These are phyloP conservation scores for Salarias fasciatus DNA, from an alignment of 2,797 vertebrate genomes.

Conservation along the genomic window DNA sequence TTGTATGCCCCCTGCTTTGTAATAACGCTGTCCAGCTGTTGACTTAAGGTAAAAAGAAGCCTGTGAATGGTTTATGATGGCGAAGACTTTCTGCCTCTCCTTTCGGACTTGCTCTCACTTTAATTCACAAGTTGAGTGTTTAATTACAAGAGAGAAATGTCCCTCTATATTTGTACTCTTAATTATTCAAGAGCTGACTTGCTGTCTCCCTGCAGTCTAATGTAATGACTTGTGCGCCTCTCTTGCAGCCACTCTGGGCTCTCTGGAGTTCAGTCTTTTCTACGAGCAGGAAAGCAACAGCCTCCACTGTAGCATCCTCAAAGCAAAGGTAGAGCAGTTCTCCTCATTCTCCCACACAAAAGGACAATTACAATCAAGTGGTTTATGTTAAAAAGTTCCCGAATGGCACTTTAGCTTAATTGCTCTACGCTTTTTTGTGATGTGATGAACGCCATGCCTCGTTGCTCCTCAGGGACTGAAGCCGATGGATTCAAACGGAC, in stretches of 20 bases:
- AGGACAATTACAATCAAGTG: conserved; percentile 52
- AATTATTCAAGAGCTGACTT: conserved; percentile 29
- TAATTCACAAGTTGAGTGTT: conserved; percentile 31
- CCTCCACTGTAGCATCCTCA: conserved; percentile 93
- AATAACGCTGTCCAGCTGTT: conserved; percentile 33
- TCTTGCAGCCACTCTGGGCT: conserved; percentile 91
- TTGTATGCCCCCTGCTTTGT: conserved; percentile 20
- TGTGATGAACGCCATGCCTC: conserved; percentile 24
- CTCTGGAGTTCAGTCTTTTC: conserved; percentile 93
- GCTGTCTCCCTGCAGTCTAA: conserved; percentile 25
- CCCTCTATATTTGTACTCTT: conserved; percentile 16
- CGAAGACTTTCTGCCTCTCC: background rate
- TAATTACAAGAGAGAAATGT: conserved; percentile 20
- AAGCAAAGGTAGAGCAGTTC: conserved; percentile 87
- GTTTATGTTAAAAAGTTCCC: conserved; percentile 59
- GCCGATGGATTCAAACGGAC: conserved; percentile 97
- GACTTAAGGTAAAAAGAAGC: conserved; percentile 24
- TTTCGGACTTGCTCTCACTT: conserved; percentile 21
- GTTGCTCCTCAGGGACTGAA: conserved; percentile 88
- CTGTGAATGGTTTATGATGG: conserved; percentile 17
- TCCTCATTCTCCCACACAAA: conserved; percentile 46
- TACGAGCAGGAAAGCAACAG: conserved; percentile 94
- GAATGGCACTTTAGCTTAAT: conserved; percentile 55
- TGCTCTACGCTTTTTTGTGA: conserved; percentile 32
- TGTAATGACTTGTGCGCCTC: conserved; percentile 51